Percentiles rank a stretch among this genome's conserved stretches.
These are phyloP conservation scores for Anolis apletophallus DNA, from an alignment of 2,797 vertebrate genomes.

Conservation along the genomic window DNA sequence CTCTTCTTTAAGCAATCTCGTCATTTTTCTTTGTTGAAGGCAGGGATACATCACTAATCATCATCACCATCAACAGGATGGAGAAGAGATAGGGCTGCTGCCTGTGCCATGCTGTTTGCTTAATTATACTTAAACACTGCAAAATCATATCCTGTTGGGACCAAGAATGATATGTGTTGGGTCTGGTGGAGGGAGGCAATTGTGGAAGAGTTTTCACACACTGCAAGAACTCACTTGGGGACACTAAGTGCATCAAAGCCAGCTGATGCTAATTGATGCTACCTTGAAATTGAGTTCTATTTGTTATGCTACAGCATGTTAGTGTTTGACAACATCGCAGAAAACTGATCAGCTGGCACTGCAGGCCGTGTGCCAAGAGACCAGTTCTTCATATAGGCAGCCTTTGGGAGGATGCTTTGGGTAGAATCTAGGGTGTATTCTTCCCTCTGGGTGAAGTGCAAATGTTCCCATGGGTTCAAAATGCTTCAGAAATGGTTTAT, in stretches of 20 bases:
- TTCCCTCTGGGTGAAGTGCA: not conserved
- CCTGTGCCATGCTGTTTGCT: constrained; percentile 34
- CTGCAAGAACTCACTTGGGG: constrained; percentile 19
- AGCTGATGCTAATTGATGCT: constrained; percentile 51
- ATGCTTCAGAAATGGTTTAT: not conserved
- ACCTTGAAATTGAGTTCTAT: constrained; percentile 28
- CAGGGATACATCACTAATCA: not conserved
- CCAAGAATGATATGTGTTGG: not conserved
- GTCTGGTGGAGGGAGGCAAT: not conserved
- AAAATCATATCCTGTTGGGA: constrained; percentile 67
- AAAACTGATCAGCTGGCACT: constrained; percentile 40
- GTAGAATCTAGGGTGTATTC: not conserved
- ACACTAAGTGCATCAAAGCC: not conserved
- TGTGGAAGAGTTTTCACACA: constrained; percentile 9
- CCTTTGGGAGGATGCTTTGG: constrained; percentile 30
- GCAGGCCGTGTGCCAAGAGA: constrained; percentile 48
- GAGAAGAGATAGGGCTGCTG: constrained; percentile 37
- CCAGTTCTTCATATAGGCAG: constrained; percentile 13
- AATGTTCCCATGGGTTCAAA: not conserved
- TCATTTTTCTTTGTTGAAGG: constrained; percentile 31
- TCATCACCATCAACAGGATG: not conserved
- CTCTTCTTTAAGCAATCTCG: constrained; percentile 19
- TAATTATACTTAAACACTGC: constrained; percentile 63
- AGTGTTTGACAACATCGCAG: constrained; percentile 66
- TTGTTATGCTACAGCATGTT: constrained; percentile 57